A percentile compares a stretch with the other conserved stretches of the same genome.
Conservation (phyloP, 2,113 vertebrate species). For the Arizona elegans region DNA sequence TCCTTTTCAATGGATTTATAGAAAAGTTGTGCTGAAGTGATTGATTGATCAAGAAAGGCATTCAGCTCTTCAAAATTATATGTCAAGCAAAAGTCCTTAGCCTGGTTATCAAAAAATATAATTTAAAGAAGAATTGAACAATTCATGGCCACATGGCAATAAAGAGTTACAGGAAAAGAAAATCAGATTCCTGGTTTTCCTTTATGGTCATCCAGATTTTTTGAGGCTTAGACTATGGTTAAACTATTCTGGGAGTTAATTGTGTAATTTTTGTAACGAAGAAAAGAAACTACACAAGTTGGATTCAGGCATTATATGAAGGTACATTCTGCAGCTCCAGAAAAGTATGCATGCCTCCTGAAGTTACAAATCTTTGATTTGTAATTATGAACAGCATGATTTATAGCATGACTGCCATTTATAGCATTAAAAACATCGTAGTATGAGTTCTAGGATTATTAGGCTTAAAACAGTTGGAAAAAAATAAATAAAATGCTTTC, state of each 20-base stretch:
- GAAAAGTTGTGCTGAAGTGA: neutral
- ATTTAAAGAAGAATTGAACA: slow-evolving; percentile 20
- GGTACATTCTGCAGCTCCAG: neutral
- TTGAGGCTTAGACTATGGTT: neutral
- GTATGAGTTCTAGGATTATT: neutral
- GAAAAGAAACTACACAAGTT: neutral
- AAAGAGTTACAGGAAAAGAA: neutral
- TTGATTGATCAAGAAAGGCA: neutral
- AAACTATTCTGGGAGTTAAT: neutral
- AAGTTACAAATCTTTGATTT: neutral
- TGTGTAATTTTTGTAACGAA: neutral
- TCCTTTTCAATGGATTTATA: slow-evolving; percentile 18
- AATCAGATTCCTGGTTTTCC: neutral
- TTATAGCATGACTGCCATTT: neutral
- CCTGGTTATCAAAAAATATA: slow-evolving; percentile 6
- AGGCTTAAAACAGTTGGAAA: neutral
- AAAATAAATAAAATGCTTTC: neutral
- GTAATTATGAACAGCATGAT: neutral
- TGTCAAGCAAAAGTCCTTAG: neutral
- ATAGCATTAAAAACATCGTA: neutral
- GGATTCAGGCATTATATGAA: neutral
- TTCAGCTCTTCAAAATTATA: slow-evolving; percentile 2
- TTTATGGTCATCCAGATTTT: neutral
- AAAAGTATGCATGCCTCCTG: neutral
- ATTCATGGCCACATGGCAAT: neutral